Base-by-base conservation (phyloP, 2,797 vertebrate species). In the Staurois parvus region DNA sequence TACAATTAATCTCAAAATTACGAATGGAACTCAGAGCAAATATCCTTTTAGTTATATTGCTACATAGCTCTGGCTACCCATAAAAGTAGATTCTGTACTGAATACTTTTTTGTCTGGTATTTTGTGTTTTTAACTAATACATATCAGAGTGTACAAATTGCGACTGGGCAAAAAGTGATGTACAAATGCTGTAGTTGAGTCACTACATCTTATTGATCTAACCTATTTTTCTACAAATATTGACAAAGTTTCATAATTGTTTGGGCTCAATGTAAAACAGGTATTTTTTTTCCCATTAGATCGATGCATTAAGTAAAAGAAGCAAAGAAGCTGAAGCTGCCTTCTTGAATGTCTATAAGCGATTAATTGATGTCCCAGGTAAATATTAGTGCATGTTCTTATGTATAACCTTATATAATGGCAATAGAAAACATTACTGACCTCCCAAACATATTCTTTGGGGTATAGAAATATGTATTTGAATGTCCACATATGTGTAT, bases 241-340 rank as follows among this genome's bases (percentile, higher is more conserved):
- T 52, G 48, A 17, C 13, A 13, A 0, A 17, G 48, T 17, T 52
- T 52, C 48, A 19, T 1, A 17, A 52, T 3, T 19, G 17, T 15
- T 52, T 52, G 48, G 1, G 2, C 17, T 3, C 48, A 5, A 52
- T 52, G 52, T 24, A 28, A 66, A 66, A 66, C 64, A 28, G 29
- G 2, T 32, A 30, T 29, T 62, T 42, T 56, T 68, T n/a, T 70
- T 48, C 89, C 75, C 87, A 89, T 82, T 91, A 99, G 98, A 98
- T 99, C 67, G 98, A 99, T 90, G 97, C 98, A 84, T 92, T 99
- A 94, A 99, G 98, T 92, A 99, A 98, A 94, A 96, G 98, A 94
- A 99, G 98, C 94, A 99, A 99, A 96, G 98, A 99, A 96, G 97
- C 98, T 87, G 98, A 99, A 94, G 97, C 97, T 85, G 98, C 98